Base-by-base conservation (phyloP, 1,140 invertebrate species). In the Papilio dardanus region DNA sequence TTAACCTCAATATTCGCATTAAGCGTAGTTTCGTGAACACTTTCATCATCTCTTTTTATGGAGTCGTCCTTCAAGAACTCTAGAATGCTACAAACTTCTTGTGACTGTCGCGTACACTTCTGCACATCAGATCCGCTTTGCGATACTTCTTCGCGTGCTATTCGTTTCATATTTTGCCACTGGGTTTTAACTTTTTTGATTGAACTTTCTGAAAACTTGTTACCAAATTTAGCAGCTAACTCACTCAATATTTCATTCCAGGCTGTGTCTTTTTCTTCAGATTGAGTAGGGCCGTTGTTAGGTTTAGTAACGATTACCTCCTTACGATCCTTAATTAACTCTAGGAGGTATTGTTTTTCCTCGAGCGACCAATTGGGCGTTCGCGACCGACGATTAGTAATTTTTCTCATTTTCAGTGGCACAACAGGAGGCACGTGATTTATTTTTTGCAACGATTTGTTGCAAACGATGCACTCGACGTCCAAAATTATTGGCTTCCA, bases 111-210 rank as follows among this genome's bases (percentile, higher is more conserved):
- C 0, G 89, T 87, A 66, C 83, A 92, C 54, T 89, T 89, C 7
- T 88, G 78, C 12, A 90, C 30, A 2, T 79, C 76, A 0, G 84
- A 67, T 8, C 89, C 91, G 30, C 88, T 88, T 21, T 80, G 37
- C 10, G 86, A 77, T 54, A 93, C 87, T 76, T 93, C 93, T 77
- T 91, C 89, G 5, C 92, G 88, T 21, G 92, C 91, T 40, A 92
- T 92, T 16, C 90, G 82, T 78, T 93, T 93, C 92, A 93, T 93
- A 74, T 93, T 93, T 65, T 93, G 90, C 92, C 92, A 94, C 68
- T 93, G 90, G 19, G 89, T 92, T 79, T 93, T 93, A 5, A 94
- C 86, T 81, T 93, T 93, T 76, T 93, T 94, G 24, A 87, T 87
- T 12, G 90, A 88, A 76, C 88, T 91, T 5, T 79, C 87, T 24